A percentile compares a stretch with the other conserved stretches of the same genome.
Conservation (phyloP, 2,888 invertebrate genomes). For the Boloria selene region DNA sequence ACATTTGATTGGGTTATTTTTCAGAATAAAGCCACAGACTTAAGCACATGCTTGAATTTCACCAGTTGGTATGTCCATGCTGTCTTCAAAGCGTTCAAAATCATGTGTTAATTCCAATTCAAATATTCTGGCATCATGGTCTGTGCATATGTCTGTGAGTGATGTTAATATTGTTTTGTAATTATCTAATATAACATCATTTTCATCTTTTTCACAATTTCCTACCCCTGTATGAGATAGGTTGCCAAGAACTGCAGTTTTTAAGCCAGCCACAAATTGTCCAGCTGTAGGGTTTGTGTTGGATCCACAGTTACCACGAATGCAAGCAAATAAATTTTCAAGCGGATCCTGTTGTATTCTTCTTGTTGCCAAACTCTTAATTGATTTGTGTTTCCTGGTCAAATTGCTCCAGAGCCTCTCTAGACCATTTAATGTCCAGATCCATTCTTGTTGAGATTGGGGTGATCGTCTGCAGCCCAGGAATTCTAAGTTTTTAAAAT, state of each 20-base stretch:
- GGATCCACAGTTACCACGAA: slow-evolving; percentile 34
- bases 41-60: too few relatives aligned
- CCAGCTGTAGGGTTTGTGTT: slow-evolving; percentile 34
- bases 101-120: too few relatives aligned
- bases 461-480: too few relatives aligned
- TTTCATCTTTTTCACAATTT: slow-evolving; percentile 4
- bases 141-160: too few relatives aligned
- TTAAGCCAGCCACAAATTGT: slow-evolving; percentile 36
- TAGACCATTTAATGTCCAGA: slow-evolving; percentile 1
- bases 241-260: slow-evolving; percentile 26
- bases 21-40: too few relatives aligned
- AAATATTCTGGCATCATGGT: too few relatives aligned
- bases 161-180: neutral
- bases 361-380: slow-evolving; percentile 29
- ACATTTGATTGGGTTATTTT: too few relatives aligned
- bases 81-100: too few relatives aligned
- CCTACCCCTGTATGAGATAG: neutral
- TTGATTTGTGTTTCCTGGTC: neutral
- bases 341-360: slow-evolving; percentile 36
- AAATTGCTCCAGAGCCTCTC: slow-evolving; percentile 14
- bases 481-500: too few relatives aligned
- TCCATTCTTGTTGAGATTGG: too few relatives aligned
- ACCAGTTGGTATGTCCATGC: too few relatives aligned
- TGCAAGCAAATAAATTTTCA: slow-evolving; percentile 38
- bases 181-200: neutral